phyloP scores from a whole-genome alignment of 2,888 invertebrate genomes.

The Drosophila picticornis region DNA sequence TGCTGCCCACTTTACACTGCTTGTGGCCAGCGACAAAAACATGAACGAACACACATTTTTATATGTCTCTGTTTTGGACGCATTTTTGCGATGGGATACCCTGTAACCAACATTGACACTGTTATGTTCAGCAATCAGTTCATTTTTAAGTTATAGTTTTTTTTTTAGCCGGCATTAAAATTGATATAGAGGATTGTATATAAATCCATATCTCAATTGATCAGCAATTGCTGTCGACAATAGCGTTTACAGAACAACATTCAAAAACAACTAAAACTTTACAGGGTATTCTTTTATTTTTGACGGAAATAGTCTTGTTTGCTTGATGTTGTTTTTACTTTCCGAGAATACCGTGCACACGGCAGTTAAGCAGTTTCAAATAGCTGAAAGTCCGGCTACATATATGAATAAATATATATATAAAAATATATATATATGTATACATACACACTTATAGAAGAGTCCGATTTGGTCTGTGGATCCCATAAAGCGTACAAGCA shows the following conservation, averaged over 20 bases:
- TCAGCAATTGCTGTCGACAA: not conserved
- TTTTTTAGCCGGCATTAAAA: not conserved
- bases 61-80: slow-evolving; percentile 31
- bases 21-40: slow-evolving; percentile 1
- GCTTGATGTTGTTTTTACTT: slow-evolving; percentile 27
- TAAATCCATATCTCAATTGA: not conserved
- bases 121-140: not conserved
- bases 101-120: not conserved
- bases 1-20: slow-evolving; percentile 60
- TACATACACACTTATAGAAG: not conserved
- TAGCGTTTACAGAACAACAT: not conserved
- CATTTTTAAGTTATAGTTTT: not conserved
- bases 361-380: slow-evolving; percentile 49
- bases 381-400: slow-evolving; percentile 12
- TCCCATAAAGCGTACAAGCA: slow-evolving; percentile 72
- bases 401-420: not conserved
- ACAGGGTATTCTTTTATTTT: slow-evolving; percentile 8
- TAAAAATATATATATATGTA: not conserved
- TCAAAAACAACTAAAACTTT: not conserved
- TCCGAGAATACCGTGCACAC: slow-evolving; percentile 54
- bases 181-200: not conserved
- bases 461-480: slow-evolving; percentile 10
- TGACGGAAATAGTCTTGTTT: not conserved
- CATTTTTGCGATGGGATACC: not conserved
- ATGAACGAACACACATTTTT: slow-evolving; percentile 11